Conservation (phyloP, 2,797 vertebrate genomes). For the Phrynocephalus forsythii region DNA sequence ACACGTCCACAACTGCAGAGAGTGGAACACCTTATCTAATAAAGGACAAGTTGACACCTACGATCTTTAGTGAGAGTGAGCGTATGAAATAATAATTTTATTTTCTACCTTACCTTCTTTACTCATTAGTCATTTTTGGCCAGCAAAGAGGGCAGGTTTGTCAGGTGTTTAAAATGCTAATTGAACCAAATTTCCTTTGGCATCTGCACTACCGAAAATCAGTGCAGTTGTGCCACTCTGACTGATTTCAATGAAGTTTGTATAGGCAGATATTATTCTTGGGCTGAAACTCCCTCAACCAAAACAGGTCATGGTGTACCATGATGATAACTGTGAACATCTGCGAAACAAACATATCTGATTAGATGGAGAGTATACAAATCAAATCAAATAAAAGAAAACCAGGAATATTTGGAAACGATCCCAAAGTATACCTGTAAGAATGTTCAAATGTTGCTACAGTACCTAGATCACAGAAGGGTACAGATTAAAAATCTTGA, state of each 20-base stretch:
- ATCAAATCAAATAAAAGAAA: background rate
- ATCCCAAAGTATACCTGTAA: no score
- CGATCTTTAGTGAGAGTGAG: background rate
- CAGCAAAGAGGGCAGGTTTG: background rate
- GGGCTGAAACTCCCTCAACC: background rate
- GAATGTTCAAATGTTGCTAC: no score
- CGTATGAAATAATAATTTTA: background rate
- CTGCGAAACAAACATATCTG: background rate
- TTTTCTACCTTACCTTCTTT: conserved; percentile 3
- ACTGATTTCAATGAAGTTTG: conserved; percentile 3
- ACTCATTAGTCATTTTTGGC: background rate
- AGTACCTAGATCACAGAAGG: no score
- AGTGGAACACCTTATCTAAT: background rate
- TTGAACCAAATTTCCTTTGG: background rate
- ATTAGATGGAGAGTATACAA: no score
- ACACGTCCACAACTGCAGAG: background rate
- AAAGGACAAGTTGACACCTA: background rate
- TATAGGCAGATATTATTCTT: background rate
- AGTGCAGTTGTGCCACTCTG: background rate
- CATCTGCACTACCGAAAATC: background rate
- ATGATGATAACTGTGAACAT: background rate
- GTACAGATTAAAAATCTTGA: no score
- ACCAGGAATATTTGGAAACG: background rate
- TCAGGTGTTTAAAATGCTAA: fast-evolving
- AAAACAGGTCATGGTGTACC: background rate